Base-by-base conservation (phyloP, 2,888 invertebrate species). In the Pristionchus arcanus region DNA sequence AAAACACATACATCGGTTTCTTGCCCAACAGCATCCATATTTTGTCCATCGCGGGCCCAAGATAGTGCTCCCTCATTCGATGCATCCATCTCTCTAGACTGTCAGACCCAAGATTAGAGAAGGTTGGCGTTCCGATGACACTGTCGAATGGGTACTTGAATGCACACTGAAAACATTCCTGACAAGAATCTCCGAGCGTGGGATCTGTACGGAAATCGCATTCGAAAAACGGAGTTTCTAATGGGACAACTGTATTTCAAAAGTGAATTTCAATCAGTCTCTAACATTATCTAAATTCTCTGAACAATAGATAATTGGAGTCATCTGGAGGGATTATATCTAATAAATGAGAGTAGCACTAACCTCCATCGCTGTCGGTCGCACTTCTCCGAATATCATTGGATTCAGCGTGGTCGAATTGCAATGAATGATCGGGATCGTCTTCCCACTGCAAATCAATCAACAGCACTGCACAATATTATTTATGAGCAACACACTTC, bases 21-120 rank as follows among this genome's bases (percentile, higher is more conserved):
- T 81, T 34, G 15, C 81, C 53, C 11, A 28, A n/a, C 1, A 81
- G 16, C 71, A 15, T 15, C 31, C 16, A 16, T 2, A 71, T 2
- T 11, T 53, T 49, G 53, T 81, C 81, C 28, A 81, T 25, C 11
- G 49, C 81, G 0, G 81, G 81, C n/a, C 81, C 81, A 15, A 81
- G 4, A 28, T 53, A 81, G 28, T 53, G 49, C 81, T 81, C 53
- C 28, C 81, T 81, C 81, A 81, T 16, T 28, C 13, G 28, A n/a
- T 81, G 81, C 81, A 81, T 81, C n/a, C 53, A 49, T 49, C 49
- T 21, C 81, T 81, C 81, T 15, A 81, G 28, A 21, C 11, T n/a
- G 49, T 81, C 81, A 15, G 81, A 81, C n/a, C 81, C 81, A 2
- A 49, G 0, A 25, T 4, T 25, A n/a, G 49, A 53, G 37, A 81